Percentiles rank a stretch among this genome's conserved stretches.
These are phyloP conservation scores for Cyclargus thomasi DNA, from an alignment of 1,140 invertebrate species.

Conservation along the genomic window DNA sequence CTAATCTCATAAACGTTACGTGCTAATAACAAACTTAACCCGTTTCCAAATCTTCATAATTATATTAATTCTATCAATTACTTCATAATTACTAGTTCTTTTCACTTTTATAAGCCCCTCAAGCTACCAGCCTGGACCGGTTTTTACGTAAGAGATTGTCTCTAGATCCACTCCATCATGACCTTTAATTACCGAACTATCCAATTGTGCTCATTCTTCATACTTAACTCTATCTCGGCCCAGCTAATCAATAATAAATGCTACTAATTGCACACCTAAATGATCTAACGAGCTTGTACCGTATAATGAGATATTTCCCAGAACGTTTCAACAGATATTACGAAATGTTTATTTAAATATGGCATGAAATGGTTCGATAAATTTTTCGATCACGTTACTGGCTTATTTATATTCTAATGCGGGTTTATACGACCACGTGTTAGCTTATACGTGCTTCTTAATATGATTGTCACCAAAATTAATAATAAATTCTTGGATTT, in stretches of 20 bases:
- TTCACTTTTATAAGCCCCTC: not conserved
- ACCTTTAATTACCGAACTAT: not conserved
- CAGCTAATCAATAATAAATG: not conserved
- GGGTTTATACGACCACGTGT: not conserved
- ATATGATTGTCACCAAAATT: conserved; percentile 7
- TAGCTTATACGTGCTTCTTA: not conserved
- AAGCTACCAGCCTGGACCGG: not conserved
- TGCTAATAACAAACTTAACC: not conserved
- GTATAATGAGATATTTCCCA: conserved; percentile 8
- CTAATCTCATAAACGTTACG: not conserved
- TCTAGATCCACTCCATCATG: not conserved
- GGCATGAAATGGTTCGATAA: not conserved
- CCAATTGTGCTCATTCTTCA: not conserved
- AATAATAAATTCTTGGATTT: not conserved
- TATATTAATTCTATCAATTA: not conserved
- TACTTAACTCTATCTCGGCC: not conserved
- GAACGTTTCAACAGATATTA: not conserved
- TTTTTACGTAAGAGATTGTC: not conserved
- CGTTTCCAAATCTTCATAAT: not conserved
- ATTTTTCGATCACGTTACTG: not conserved
- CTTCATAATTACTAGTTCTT: not conserved
- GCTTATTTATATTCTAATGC: not conserved
- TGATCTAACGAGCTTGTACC: not conserved
- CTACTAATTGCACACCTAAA: conserved; percentile 4
- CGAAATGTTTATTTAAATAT: not conserved